phyloP scores from a whole-genome alignment of 2,113 vertebrate species.

The Suncus etruscus region DNA sequence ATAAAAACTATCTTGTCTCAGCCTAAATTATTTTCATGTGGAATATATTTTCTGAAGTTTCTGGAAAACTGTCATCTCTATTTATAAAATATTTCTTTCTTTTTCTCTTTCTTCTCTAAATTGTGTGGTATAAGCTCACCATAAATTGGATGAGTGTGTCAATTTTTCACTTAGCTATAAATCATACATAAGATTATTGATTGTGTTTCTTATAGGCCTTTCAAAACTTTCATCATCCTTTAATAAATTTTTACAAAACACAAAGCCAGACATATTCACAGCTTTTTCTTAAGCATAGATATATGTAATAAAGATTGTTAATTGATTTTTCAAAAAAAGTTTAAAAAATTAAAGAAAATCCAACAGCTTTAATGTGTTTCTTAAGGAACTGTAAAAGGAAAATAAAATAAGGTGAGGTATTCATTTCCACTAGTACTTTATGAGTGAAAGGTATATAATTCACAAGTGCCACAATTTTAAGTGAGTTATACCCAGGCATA shows the following conservation, averaged over 20 bases:
- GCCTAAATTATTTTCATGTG: too few species aligned
- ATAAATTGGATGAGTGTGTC: not conserved
- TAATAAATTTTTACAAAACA: not conserved
- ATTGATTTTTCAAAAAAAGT: not conserved
- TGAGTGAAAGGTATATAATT: slow-evolving; percentile 48
- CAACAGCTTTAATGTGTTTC: slow-evolving; percentile 61
- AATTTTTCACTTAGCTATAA: not conserved
- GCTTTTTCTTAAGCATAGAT: not conserved
- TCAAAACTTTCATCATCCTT: slow-evolving; percentile 18
- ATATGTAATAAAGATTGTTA: not conserved
- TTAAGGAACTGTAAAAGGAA: slow-evolving; percentile 24
- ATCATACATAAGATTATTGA: not conserved
- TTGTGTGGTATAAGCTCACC: not conserved
- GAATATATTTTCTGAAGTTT: not conserved
- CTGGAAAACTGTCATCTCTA: not conserved
- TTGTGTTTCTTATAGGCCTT: not conserved
- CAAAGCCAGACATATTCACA: not conserved
- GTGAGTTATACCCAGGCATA: not conserved
- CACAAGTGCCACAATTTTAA: slow-evolving; percentile 13
- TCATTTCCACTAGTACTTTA: not conserved
- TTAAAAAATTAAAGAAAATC: not conserved
- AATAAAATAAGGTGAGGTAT: slow-evolving; percentile 44
- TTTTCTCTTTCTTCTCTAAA: not conserved
- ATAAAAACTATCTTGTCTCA: too few species aligned
- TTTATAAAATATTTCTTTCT: not conserved